Percentiles rank a stretch among this genome's conserved stretches.
Evolutionary conservation across 2,888 invertebrate genomes (phyloP).

Genomic region (Neoitamus cyanurus): DNA sequence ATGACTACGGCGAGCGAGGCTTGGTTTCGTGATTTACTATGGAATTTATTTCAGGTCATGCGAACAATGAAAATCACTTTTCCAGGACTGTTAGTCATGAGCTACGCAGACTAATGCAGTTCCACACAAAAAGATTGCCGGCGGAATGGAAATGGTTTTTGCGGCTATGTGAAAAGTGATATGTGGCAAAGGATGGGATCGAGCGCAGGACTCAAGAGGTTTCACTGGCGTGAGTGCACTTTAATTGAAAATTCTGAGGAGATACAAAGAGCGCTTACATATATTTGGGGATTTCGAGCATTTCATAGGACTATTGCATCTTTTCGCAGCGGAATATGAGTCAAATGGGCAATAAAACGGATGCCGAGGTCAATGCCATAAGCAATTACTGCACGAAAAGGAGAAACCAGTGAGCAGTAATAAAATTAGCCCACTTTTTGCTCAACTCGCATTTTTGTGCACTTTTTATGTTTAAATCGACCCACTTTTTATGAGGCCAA

Average conservation of each 20-base stretch:
- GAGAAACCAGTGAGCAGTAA: background rate
- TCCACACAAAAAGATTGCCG: background rate
- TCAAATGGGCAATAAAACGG: constrained; percentile 11
- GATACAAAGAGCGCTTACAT: constrained; percentile 28
- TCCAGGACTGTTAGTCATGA: constrained; percentile 35
- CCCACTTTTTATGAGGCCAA: background rate
- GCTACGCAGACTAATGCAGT: constrained; percentile 27
- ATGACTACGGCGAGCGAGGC: constrained; percentile 30
- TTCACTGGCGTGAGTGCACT: constrained; percentile 37
- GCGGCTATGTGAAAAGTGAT: constrained; percentile 44
- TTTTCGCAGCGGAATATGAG: background rate
- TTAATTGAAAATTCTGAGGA: constrained; percentile 44
- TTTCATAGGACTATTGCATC: constrained; percentile 2
- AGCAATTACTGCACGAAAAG: background rate
- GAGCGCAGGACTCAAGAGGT: constrained; percentile 40
- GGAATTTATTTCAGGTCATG: constrained; percentile 46
- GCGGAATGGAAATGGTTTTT: constrained; percentile 41
- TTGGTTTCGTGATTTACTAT: constrained; percentile 44
- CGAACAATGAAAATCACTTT: constrained; percentile 48
- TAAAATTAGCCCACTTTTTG: background rate
- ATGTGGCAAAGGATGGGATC: constrained; percentile 43
- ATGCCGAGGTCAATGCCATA: background rate
- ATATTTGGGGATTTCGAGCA: background rate
- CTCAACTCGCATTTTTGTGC: background rate
- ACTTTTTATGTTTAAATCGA: background rate